Percentiles rank a stretch among this genome's conserved stretches.
These are phyloP conservation scores for Siniperca knerii DNA, from an alignment of 2,113 vertebrate species.

Conservation along the genomic window DNA sequence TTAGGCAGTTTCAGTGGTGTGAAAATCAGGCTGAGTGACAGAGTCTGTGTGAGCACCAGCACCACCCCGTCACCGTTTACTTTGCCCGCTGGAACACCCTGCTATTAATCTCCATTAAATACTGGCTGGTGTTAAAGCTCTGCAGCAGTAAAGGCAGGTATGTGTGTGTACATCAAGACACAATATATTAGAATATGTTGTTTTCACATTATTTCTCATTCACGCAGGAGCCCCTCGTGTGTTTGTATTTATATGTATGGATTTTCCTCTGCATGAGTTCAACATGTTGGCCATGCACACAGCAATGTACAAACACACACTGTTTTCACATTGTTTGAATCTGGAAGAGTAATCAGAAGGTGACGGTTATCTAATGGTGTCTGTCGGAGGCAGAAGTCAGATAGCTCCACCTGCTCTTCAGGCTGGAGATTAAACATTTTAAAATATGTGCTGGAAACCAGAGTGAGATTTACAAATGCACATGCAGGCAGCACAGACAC, in stretches of 20 bases:
- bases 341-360: conserved; percentile 46
- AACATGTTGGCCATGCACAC: not conserved
- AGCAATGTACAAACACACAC: conserved; percentile 7
- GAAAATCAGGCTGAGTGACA: not conserved
- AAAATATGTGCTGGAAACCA: conserved; percentile 3
- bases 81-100: not conserved
- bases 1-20: not conserved
- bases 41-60: not conserved
- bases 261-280: conserved; percentile 7
- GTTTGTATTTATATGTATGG: not conserved
- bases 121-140: not conserved
- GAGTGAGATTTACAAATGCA: conserved; percentile 30
- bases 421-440: conserved; percentile 37
- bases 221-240: not conserved
- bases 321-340: not conserved
- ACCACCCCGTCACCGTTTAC: conserved; percentile 6
- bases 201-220: not conserved
- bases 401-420: conserved; percentile 16
- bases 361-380: conserved; percentile 26
- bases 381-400: conserved; percentile 4
- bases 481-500: not conserved
- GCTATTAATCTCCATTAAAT: conserved; percentile 38
- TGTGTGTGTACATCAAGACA: not conserved
- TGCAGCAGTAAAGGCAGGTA: not conserved
- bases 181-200: not conserved